phyloP scores from a whole-genome alignment of 2,113 vertebrate genomes.

The Petrocephalus microphthalmus region DNA sequence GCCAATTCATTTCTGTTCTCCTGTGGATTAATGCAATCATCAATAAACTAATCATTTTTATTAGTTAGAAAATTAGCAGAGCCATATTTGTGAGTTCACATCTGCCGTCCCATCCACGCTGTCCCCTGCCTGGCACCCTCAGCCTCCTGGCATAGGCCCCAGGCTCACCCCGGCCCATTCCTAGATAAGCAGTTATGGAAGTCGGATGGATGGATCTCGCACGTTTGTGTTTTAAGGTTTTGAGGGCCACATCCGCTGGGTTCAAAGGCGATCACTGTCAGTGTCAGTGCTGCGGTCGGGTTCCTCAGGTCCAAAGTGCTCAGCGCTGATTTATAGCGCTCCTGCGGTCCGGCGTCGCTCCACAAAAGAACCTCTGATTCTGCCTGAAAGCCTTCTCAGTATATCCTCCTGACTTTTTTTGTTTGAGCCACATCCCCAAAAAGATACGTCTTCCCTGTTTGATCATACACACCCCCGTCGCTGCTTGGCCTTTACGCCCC shows the following conservation, averaged over 20 bases:
- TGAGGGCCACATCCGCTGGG: background rate
- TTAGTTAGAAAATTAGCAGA: background rate
- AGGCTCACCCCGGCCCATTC: background rate
- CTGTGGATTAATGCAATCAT: background rate
- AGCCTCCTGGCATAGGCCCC: background rate
- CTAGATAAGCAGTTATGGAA: background rate
- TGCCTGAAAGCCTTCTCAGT: constrained; percentile 23
- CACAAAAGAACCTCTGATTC: constrained; percentile 30
- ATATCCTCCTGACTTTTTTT: constrained; percentile 8
- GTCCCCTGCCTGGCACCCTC: background rate
- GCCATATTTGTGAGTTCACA: background rate
- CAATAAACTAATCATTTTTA: background rate
- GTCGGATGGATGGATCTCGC: background rate
- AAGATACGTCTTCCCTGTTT: constrained; percentile 25
- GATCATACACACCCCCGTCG: constrained; percentile 18
- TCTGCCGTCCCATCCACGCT: background rate
- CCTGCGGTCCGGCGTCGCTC: background rate
- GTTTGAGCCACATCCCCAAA: constrained; percentile 27
- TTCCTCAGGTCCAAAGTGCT: background rate
- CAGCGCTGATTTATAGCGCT: background rate
- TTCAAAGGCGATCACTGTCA: background rate
- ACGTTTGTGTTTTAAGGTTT: background rate
- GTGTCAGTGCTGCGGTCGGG: background rate
- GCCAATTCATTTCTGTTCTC: background rate
- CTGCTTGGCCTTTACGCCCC: constrained; percentile 19